Conservation (phyloP, 1,140 invertebrate species). For the Monomorium pharaonis region DNA sequence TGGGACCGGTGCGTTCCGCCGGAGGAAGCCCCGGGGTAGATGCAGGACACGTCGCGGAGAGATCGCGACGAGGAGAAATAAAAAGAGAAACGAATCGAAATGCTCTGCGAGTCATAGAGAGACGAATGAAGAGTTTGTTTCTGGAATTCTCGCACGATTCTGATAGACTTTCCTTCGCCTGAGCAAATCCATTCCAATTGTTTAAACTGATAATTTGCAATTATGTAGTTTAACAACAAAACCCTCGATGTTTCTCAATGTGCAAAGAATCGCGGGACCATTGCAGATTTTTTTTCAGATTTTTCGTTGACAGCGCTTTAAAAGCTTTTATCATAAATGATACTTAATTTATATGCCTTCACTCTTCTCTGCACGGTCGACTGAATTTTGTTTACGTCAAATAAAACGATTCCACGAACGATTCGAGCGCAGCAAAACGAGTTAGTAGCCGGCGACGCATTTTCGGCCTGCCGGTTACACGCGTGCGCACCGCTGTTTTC, state of each 20-base stretch:
- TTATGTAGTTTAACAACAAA: not conserved
- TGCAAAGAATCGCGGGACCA: not conserved
- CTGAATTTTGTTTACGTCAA: not conserved
- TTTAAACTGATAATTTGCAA: not conserved
- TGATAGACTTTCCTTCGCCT: not conserved
- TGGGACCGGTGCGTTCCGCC: slow-evolving; percentile 51
- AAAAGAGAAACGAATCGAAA: not conserved
- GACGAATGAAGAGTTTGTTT: slow-evolving; percentile 4
- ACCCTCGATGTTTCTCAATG: not conserved
- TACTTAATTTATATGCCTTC: not conserved
- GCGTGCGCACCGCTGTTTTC: slow-evolving; percentile 67
- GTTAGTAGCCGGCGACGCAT: not conserved
- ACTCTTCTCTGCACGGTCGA: not conserved
- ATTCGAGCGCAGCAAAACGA: not conserved
- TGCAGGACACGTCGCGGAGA: slow-evolving; percentile 15
- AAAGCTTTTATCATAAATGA: not conserved
- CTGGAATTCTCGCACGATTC: not conserved
- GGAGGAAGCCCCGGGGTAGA: slow-evolving; percentile 1
- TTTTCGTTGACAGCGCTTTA: not conserved
- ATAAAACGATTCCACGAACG: not conserved
- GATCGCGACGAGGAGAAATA: not conserved
- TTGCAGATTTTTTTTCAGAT: not conserved
- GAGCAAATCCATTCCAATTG: not conserved
- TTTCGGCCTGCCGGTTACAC: slow-evolving; percentile 21
- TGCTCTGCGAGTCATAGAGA: not conserved